Evolutionary conservation across 1,140 invertebrate species (phyloP).

Genomic region (Heliconius hewitsoni): DNA sequence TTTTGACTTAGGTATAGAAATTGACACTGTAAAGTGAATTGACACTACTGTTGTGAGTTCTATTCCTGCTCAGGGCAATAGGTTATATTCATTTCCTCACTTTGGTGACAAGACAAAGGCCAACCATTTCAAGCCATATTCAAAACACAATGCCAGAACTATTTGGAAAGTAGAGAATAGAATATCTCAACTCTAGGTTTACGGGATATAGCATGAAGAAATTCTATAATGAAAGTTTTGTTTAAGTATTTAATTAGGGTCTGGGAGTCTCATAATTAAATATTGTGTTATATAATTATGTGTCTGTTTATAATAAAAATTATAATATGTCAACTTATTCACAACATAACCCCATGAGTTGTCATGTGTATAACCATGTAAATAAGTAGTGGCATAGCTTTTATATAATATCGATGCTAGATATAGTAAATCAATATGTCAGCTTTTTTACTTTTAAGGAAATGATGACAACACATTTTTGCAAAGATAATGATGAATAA

Average conservation of each 20-base stretch:
- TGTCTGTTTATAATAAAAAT: not conserved
- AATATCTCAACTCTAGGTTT: too few relatives aligned
- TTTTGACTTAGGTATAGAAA: not conserved
- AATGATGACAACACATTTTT: slow-evolving; percentile 19
- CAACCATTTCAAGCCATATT: too few relatives aligned
- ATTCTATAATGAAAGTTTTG: not conserved
- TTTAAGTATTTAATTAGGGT: not conserved
- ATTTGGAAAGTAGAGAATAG: too few relatives aligned
- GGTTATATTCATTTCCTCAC: too few relatives aligned
- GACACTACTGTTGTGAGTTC: not conserved
- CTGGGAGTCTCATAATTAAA: not conserved
- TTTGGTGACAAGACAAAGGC: too few relatives aligned
- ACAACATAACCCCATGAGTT: slow-evolving; percentile 22
- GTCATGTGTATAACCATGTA: slow-evolving; percentile 61
- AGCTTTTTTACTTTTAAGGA: slow-evolving; percentile 26
- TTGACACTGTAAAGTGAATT: too few relatives aligned
- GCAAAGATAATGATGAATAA: slow-evolving; percentile 15
- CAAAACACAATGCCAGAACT: too few relatives aligned
- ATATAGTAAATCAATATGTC: slow-evolving; percentile 33
- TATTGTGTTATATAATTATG: not conserved
- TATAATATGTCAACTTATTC: not conserved
- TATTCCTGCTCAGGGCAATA: not conserved
- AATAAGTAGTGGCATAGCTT: slow-evolving; percentile 60
- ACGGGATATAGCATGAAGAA: too few relatives aligned
- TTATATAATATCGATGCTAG: slow-evolving; percentile 56